A percentile compares a stretch with the other conserved stretches of the same genome.
phyloP scores from a whole-genome alignment of 1,140 invertebrate genomes.

The Halesus radiatus region DNA sequence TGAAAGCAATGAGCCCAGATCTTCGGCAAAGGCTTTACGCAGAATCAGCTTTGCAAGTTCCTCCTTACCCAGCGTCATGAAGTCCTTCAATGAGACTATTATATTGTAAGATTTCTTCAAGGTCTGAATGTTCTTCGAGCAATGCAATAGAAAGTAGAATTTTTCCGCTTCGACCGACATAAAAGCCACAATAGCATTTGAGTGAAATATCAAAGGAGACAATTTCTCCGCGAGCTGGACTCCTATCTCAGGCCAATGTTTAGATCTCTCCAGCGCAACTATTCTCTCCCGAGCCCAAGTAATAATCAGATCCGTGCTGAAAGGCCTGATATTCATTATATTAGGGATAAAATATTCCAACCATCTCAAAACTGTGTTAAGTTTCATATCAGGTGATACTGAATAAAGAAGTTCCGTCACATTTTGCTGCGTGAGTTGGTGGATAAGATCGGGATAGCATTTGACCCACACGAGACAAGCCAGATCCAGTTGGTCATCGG shows the following conservation, averaged over 20 bases:
- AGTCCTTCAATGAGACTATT: constrained; percentile 49
- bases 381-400: constrained; percentile 46
- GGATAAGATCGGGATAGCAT: constrained; percentile 45
- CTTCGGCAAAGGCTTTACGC: constrained; percentile 53
- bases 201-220: constrained; percentile 44
- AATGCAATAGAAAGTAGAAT: constrained; percentile 47
- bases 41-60: constrained; percentile 52
- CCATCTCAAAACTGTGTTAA: constrained; percentile 52
- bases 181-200: constrained; percentile 44
- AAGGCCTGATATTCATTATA: constrained; percentile 41
- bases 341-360: constrained; percentile 54
- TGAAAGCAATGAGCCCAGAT: constrained; percentile 42
- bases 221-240: constrained; percentile 55
- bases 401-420: constrained; percentile 44
- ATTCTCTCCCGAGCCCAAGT: constrained; percentile 53
- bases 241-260: constrained; percentile 55
- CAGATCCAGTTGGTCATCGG: constrained; percentile 47
- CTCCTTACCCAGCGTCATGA: constrained; percentile 35
- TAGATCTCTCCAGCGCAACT: constrained; percentile 48
- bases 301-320: constrained; percentile 44
- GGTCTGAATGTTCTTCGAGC: constrained; percentile 52
- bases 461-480: constrained; percentile 52
- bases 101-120: constrained; percentile 53
- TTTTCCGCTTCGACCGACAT: constrained; percentile 45
- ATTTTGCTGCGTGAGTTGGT: constrained; percentile 35